Evolutionary conservation across 2,888 invertebrate genomes (phyloP).

Genomic region (Gryllus longicercus): DNA sequence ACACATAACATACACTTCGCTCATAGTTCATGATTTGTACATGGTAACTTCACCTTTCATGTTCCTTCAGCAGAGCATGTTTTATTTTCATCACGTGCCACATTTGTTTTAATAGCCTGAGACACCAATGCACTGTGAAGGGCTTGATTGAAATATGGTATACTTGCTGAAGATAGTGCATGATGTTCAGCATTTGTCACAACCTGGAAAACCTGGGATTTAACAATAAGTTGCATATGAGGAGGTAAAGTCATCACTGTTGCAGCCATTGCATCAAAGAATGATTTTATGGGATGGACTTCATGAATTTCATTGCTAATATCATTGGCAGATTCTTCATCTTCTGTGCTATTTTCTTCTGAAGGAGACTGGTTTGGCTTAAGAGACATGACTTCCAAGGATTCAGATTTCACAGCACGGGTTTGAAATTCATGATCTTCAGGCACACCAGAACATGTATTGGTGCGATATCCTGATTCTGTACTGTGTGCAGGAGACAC

Average conservation of each 20-base stretch:
- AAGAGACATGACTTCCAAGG: neutral
- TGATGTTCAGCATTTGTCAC: constrained; percentile 17
- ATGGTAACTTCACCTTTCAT: neutral
- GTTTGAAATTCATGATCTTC: neutral
- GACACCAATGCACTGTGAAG: neutral
- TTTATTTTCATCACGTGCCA: constrained; percentile 9
- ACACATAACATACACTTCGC: neutral
- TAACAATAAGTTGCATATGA: neutral
- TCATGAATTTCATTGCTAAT: neutral
- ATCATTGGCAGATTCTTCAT: constrained; percentile 9
- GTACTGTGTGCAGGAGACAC: constrained; percentile 2
- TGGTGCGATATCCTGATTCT: neutral
- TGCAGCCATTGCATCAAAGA: neutral
- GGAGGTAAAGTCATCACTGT: neutral
- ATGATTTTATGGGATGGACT: neutral
- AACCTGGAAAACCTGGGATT: constrained; percentile 5
- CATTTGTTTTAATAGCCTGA: neutral
- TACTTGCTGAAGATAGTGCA: neutral
- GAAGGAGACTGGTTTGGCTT: neutral
- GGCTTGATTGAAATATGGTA: constrained; percentile 9
- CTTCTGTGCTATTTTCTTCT: constrained; percentile 3
- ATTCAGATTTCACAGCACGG: neutral
- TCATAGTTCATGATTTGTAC: neutral
- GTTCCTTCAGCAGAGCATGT: constrained; percentile 4
- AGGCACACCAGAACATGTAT: neutral